Evolutionary conservation across 2,888 invertebrate species (phyloP), one percentile per base, ranked within the genome.

Genomic region (Sepiola atlantica): DNA sequence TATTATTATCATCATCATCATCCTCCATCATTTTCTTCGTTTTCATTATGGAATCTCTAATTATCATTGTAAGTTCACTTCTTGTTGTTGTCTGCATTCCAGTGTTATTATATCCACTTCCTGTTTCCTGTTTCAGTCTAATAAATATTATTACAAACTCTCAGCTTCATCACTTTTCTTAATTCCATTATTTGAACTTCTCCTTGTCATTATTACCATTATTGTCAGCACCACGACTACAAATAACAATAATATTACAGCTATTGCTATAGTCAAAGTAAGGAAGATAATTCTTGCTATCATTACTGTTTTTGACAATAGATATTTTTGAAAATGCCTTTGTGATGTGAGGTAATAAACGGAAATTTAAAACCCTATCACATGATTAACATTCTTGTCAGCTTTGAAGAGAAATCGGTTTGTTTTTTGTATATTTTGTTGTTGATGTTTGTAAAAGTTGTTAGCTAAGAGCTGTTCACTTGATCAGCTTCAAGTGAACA

Each of bases 221-320:
- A 77, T 32, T 77, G 77, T 77, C 32, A 77, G 77, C n/a, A 77
- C 77, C 16, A n/a, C 77, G n/a, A 77, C 77, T 4, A 77, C n/a
- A 77, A 77, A 77, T 77, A 77, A 14, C 32, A 77, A 77, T 77
- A 77, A 77, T n/a, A 77, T 77, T 77, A 77, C 32, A 12, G 32
- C 77, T 77, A 77, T 77, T 77, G 32, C 77, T 77, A 77, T 77
- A 3, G 32, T 77, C 14, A 32, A 77, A 77, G 77, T 77, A 77
- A 77, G n/a, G n/a, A 77, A 77, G n/a, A 77, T 77, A 32, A 77
- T 77, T 77, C 77, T 77, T 32, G 77, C 77, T 77, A 77, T 77
- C 77, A 77, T 77, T 77, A 77, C 77, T 77, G 14, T 77, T 77
- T n/a, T 77, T n/a, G 77, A 77, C n/a, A n/a, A 77, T 32, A n/a